A percentile compares a stretch with the other conserved stretches of the same genome.
These are phyloP conservation scores for Pandemis heparana DNA, from an alignment of 2,888 invertebrate genomes.

Conservation along the genomic window DNA sequence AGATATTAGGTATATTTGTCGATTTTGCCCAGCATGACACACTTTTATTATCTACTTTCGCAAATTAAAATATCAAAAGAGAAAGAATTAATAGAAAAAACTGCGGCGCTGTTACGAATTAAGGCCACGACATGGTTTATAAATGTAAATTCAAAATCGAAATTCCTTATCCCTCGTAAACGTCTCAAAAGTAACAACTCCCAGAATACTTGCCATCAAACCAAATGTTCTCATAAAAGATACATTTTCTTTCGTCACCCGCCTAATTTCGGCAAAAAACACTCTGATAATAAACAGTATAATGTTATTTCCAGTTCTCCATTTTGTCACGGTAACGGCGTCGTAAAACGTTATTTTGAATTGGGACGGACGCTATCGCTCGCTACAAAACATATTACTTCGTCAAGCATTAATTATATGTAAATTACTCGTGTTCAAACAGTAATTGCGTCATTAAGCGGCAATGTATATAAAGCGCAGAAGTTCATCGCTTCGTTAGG, in stretches of 20 bases:
- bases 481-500: not conserved
- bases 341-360: constrained; percentile 15
- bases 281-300: constrained; percentile 22
- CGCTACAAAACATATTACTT: constrained; percentile 3
- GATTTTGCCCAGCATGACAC: too few species aligned
- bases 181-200: not conserved
- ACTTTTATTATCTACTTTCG: too few species aligned
- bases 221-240: constrained; percentile 9
- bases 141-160: not conserved
- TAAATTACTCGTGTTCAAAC: constrained; percentile 5
- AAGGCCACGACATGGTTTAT: not conserved
- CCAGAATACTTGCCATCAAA: constrained; percentile 6
- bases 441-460: constrained; percentile 3
- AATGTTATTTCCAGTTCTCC: constrained; percentile 10
- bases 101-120: not conserved
- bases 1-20: too few species aligned
- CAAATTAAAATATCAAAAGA: not conserved
- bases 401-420: constrained; percentile 10
- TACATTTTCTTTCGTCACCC: constrained; percentile 10
- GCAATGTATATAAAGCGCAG: not conserved
- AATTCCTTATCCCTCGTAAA: not conserved
- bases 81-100: not conserved
- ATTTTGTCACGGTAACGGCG: constrained; percentile 3
- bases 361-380: not conserved
- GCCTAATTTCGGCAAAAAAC: constrained; percentile 13